Conservation (phyloP, 1,140 invertebrate species). For the Dendroctonus ponderosae region DNA sequence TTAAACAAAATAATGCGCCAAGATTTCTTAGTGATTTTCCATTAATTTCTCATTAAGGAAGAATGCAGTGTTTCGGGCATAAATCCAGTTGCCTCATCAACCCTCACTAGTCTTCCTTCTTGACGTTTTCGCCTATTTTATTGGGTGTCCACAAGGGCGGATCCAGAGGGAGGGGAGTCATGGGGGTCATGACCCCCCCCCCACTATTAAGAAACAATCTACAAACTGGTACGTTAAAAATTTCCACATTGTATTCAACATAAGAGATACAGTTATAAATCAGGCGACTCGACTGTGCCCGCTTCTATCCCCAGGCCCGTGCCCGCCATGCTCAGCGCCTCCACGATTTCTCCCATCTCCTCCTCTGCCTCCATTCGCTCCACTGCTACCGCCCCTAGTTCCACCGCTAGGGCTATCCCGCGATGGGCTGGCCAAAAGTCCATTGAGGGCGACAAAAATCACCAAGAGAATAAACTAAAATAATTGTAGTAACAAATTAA, state of each 20-base stretch:
- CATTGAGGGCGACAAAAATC: constrained; percentile 9
- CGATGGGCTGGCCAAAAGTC: constrained; percentile 6
- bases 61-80: too few species aligned
- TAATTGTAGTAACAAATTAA: constrained; percentile 1
- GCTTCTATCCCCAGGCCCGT: constrained; percentile 15
- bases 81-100: too few species aligned
- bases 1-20: too few species aligned
- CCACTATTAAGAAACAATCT: too few species aligned
- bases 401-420: not conserved
- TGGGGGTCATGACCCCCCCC: too few species aligned
- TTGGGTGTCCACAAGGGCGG: too few species aligned
- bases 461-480: constrained; percentile 13
- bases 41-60: too few species aligned
- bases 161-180: too few species aligned
- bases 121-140: too few species aligned
- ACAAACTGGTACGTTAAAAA: too few species aligned
- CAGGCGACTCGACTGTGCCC: constrained; percentile 6
- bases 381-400: constrained; percentile 11
- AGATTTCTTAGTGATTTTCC: too few species aligned
- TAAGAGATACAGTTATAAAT: not conserved
- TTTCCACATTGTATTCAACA: not conserved
- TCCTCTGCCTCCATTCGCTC: constrained; percentile 15
- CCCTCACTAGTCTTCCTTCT: too few species aligned
- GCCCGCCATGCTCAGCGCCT: constrained; percentile 8
- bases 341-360: constrained; percentile 10